Evolutionary conservation across 2,113 vertebrate species (phyloP), one percentile per base, ranked within the genome.

Genomic region (Cheilinus undulatus): DNA sequence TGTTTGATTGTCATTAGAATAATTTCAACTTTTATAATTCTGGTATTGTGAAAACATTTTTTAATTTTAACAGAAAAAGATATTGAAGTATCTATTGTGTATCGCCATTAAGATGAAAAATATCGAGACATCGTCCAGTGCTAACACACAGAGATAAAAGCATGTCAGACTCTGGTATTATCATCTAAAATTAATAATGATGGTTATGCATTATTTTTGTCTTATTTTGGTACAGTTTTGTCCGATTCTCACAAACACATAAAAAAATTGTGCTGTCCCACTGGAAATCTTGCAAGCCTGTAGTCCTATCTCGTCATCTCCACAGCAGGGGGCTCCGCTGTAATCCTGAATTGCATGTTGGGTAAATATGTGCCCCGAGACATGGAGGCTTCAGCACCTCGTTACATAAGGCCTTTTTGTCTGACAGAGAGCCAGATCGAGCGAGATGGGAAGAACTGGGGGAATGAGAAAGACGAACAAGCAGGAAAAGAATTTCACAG

Each of bases 331-430:
- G 59, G 5, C 34, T 30, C 36, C 23, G 5, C 34, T 50, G 7
- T 63, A 73, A 82, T 80, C 72, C 67, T 36, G 60, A 63, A 74
- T 46, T 72, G 74, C 66, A 65, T 67, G 64, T 71, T 79, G 53
- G 34, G 66, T 84, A 74, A 84, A 77, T 69, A 69, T 52, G 58
- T 54, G 64, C 61, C 58, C 58, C 27, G 49, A 72, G 71, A 82
- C 75, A 72, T 81, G 48, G 48, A 80, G 53, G 57, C 75, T 63
- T 78, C 74, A 52, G 51, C 61, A 38, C 58, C 73, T 69, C 1
- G 7, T 87, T 86, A 81, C 62, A 23, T 87, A 87, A 83, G 64
- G n/a, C 43, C 66, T 72, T 40, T 78, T 51, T 76, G 46, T 78
- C 61, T 59, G 80, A 82, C 70, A 19, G 56, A 49, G 66, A 69